Conservation (phyloP, 2,888 invertebrate genomes). For the Meganola albula region DNA sequence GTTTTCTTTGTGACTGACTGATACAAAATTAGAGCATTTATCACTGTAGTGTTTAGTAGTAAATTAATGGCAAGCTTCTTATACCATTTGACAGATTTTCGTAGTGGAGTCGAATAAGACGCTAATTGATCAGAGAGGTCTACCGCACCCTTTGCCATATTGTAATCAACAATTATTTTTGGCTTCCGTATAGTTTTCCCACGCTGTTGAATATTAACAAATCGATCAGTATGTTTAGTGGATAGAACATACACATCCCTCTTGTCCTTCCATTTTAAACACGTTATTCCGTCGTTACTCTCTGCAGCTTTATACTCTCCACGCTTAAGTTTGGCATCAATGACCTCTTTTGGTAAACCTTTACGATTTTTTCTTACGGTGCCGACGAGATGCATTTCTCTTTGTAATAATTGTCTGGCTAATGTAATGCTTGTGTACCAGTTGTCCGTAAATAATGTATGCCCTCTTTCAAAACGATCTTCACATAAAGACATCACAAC, state of each 20-base stretch:
- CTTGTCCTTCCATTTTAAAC: slow-evolving; percentile 15
- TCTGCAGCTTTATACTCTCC: slow-evolving; percentile 11
- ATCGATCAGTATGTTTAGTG: slow-evolving; percentile 12
- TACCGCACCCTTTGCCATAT: slow-evolving; percentile 19
- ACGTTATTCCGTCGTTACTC: slow-evolving; percentile 10
- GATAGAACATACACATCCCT: slow-evolving; percentile 14
- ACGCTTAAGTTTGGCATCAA: slow-evolving; percentile 15
- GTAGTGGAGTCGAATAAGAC: slow-evolving; percentile 22
- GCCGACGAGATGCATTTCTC: slow-evolving; percentile 13
- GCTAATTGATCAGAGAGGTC: slow-evolving; percentile 24
- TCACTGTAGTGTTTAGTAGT: slow-evolving; percentile 19
- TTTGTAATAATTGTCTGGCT: slow-evolving; percentile 9
- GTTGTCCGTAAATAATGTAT: slow-evolving; percentile 11
- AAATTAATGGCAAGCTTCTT: slow-evolving; percentile 26
- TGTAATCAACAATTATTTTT: slow-evolving; percentile 20
- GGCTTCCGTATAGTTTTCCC: slow-evolving; percentile 10
- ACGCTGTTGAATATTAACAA: slow-evolving; percentile 5
- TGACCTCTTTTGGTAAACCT: slow-evolving; percentile 13
- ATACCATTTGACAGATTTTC: slow-evolving; percentile 25
- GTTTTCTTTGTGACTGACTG: slow-evolving; percentile 7
- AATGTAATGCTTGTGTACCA: slow-evolving; percentile 14
- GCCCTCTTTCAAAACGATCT: slow-evolving; percentile 7
- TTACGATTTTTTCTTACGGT: slow-evolving; percentile 16
- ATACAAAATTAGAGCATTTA: slow-evolving; percentile 19
- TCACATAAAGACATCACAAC: slow-evolving; percentile 8